These are phyloP conservation scores for Bhutanitis thaidina DNA, from an alignment of 2,888 invertebrate species.

Conservation along the genomic window DNA sequence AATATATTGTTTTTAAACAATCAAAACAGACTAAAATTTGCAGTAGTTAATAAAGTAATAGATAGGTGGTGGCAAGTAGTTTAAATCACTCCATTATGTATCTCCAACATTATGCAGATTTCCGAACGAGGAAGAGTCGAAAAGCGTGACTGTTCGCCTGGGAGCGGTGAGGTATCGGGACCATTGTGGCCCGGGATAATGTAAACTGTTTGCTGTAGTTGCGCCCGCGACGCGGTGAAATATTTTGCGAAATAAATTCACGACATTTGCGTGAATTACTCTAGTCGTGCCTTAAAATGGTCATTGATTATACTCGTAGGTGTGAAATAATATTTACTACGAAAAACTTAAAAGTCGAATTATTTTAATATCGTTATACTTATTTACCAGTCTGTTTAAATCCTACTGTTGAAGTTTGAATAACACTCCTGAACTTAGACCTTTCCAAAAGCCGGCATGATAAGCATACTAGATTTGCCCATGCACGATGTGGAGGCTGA, in stretches of 20 bases:
- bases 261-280: conserved; percentile 38
- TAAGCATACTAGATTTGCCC: too few relatives aligned
- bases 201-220: conserved; percentile 53
- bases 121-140: conserved; percentile 44
- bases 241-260: conserved; percentile 66
- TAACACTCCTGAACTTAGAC: too few relatives aligned
- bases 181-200: conserved; percentile 63
- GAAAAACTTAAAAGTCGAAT: too few relatives aligned
- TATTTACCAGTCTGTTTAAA: too few relatives aligned
- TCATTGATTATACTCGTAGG: neutral
- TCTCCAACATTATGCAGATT: conserved; percentile 59
- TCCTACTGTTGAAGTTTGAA: too few relatives aligned
- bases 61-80: conserved; percentile 21
- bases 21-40: too few relatives aligned
- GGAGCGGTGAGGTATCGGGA: conserved; percentile 45
- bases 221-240: conserved; percentile 54
- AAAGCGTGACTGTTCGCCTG: conserved; percentile 62
- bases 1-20: too few relatives aligned
- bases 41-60: neutral
- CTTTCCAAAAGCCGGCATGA: too few relatives aligned
- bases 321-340: too few relatives aligned
- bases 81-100: conserved; percentile 45
- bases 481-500: too few relatives aligned
- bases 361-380: too few relatives aligned
- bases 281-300: conserved; percentile 34